phyloP scores from a whole-genome alignment of 2,797 vertebrate species.

The Okamejei kenojei region DNA sequence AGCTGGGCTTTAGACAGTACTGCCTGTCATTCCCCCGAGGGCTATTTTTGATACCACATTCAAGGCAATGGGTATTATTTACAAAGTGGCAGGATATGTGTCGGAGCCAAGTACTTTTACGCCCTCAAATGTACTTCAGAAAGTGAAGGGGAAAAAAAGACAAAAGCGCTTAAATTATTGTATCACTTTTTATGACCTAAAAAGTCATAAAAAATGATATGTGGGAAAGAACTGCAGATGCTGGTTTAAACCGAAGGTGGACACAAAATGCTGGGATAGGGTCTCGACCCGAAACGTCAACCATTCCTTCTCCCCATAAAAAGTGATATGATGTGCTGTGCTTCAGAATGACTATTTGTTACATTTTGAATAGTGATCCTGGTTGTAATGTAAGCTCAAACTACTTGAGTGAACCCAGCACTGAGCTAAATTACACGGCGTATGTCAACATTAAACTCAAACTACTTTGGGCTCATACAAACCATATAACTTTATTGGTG shows the following conservation, averaged over 20 bases:
- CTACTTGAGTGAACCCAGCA: background rate
- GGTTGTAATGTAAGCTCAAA: background rate
- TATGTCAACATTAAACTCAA: background rate
- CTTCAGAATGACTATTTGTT: background rate
- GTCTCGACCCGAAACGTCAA: too few species aligned
- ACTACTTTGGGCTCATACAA: background rate
- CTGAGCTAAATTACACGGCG: background rate
- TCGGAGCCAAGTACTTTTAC: background rate
- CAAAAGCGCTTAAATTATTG: background rate
- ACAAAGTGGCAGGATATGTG: background rate
- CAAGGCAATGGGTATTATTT: background rate
- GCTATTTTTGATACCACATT: background rate
- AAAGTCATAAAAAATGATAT: too few species aligned
- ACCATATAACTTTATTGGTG: background rate
- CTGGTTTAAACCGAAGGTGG: too few species aligned
- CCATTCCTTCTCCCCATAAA: too few species aligned
- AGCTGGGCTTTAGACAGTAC: too few species aligned
- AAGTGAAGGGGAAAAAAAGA: background rate
- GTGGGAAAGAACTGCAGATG: too few species aligned
- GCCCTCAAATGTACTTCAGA: background rate
- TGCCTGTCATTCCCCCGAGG: too few species aligned
- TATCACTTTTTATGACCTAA: background rate
- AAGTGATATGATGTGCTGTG: too few species aligned
- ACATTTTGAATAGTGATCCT: background rate
- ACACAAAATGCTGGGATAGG: too few species aligned